Evolutionary conservation across 2,888 invertebrate species (phyloP).

Genomic region (Rhagium mordax): DNA sequence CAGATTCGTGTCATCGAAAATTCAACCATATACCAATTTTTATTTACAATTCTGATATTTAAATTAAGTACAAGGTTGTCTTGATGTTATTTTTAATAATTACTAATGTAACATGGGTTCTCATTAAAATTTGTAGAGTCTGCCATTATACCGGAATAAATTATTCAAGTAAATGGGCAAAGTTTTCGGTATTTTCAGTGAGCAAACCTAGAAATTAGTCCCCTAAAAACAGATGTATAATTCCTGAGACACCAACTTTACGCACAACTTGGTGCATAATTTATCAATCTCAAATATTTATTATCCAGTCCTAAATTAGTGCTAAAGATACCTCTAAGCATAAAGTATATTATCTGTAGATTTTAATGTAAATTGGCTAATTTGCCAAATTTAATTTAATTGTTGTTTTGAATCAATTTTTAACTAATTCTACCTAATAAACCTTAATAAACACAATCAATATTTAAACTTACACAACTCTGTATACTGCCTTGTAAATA

Average conservation of each 20-base stretch:
- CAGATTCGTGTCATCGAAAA: too few relatives aligned
- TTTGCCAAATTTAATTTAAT: background rate
- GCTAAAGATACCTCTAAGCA: background rate
- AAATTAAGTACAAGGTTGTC: background rate
- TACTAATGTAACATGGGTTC: constrained; percentile 1
- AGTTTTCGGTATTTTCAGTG: constrained; percentile 13
- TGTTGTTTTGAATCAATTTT: too few relatives aligned
- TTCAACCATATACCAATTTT: too few relatives aligned
- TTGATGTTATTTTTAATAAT: background rate
- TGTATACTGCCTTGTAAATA: too few relatives aligned
- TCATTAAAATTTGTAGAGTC: background rate
- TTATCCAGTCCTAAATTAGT: constrained; percentile 8
- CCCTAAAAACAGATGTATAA: constrained; percentile 14
- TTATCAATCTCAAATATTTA: constrained; percentile 8
- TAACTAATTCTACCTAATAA: too few relatives aligned
- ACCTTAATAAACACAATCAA: background rate
- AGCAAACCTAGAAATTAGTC: constrained; percentile 13
- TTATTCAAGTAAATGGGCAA: constrained; percentile 18
- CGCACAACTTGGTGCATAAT: constrained; percentile 7
- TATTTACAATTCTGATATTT: too few relatives aligned
- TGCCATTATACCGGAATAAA: background rate
- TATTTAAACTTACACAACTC: background rate
- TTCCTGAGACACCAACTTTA: constrained; percentile 8
- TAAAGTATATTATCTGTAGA: background rate
- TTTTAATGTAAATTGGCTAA: background rate